phyloP scores from a whole-genome alignment of 37 sponge, comb jelly and placozoan genomes.

The Spongilla lacustris region DNA sequence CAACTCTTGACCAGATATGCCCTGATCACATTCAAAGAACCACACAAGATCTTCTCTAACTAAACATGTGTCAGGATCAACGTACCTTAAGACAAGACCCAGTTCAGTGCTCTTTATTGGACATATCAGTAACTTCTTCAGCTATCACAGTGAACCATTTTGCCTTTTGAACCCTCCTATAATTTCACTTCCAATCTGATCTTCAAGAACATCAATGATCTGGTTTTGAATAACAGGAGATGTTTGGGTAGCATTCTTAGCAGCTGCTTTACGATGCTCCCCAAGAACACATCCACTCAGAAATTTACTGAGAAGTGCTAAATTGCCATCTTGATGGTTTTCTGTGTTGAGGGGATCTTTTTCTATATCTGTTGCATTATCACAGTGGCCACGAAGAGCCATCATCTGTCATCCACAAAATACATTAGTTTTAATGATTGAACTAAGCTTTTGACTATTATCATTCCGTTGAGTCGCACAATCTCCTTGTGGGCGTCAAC shows the following conservation, averaged over 20 bases:
- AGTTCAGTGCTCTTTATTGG: slow-evolving; percentile 72
- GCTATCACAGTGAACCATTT: slow-evolving; percentile 49
- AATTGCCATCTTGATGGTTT: slow-evolving; percentile 53
- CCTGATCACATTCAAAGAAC: slow-evolving; percentile 67
- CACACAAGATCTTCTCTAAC: slow-evolving; percentile 70
- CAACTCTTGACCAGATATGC: slow-evolving; percentile 60
- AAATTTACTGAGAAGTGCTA: slow-evolving; percentile 33
- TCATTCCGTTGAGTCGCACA: no score
- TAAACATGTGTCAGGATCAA: slow-evolving; percentile 32
- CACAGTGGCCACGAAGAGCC: slow-evolving; percentile 64
- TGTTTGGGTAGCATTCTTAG: slow-evolving; percentile 61
- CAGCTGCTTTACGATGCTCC: slow-evolving; percentile 48
- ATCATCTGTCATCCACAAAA: slow-evolving; percentile 52
- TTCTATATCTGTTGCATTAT: slow-evolving; percentile 44
- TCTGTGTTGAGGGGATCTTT: background rate
- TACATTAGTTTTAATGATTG: slow-evolving; percentile 18
- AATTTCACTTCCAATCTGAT: slow-evolving; percentile 2
- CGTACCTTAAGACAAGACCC: slow-evolving; percentile 52
- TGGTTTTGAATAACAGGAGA: slow-evolving; percentile 59
- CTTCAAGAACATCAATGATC: slow-evolving; percentile 33
- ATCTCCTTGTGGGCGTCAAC: no score
- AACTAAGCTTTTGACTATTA: slow-evolving; percentile 25
- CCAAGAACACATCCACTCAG: slow-evolving; percentile 8
- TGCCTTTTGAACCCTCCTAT: background rate
- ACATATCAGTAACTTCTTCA: slow-evolving; percentile 58